Percentiles rank a stretch among this genome's conserved stretches.
Evolutionary conservation across 2,888 invertebrate species (phyloP).

Genomic region (Morpho deidamia): DNA sequence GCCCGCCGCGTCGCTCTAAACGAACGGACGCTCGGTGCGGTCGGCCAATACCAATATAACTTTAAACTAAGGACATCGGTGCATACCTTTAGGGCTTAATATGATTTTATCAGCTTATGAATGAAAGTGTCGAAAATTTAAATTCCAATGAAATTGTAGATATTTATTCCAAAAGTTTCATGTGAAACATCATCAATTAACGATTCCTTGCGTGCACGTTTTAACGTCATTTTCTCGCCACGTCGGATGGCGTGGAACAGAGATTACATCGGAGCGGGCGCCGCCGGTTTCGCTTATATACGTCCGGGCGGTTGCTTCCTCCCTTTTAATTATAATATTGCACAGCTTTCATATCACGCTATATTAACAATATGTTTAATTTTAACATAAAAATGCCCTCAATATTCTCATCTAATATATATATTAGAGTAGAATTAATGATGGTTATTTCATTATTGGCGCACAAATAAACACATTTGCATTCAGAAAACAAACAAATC

Average conservation of each 20-base stretch:
- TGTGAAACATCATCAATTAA: conserved; percentile 49
- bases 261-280: conserved; percentile 64
- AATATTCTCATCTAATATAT: no score
- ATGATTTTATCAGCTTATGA: conserved; percentile 53
- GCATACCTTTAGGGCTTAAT: conserved; percentile 43
- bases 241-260: conserved; percentile 38
- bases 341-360: conserved; percentile 41
- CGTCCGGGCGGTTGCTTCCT: conserved; percentile 67
- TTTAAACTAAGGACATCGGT: conserved; percentile 45
- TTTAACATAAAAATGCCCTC: no score
- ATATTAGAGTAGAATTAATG: background rate
- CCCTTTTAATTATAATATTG: conserved; percentile 66
- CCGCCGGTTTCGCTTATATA: conserved; percentile 52
- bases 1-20: conserved; percentile 71
- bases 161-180: conserved; percentile 25
- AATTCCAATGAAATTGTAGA: background rate
- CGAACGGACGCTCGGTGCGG: conserved; percentile 70
- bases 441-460: background rate
- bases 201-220: conserved; percentile 49
- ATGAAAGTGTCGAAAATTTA: conserved; percentile 29
- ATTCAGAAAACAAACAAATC: conserved; percentile 13
- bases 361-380: conserved; percentile 18
- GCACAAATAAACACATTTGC: conserved; percentile 11
- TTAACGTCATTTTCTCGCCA: conserved; percentile 59
- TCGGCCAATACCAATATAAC: conserved; percentile 67